Evolutionary conservation across 2,113 vertebrate genomes (phyloP).

Genomic region (Ginglymostoma cirratum): DNA sequence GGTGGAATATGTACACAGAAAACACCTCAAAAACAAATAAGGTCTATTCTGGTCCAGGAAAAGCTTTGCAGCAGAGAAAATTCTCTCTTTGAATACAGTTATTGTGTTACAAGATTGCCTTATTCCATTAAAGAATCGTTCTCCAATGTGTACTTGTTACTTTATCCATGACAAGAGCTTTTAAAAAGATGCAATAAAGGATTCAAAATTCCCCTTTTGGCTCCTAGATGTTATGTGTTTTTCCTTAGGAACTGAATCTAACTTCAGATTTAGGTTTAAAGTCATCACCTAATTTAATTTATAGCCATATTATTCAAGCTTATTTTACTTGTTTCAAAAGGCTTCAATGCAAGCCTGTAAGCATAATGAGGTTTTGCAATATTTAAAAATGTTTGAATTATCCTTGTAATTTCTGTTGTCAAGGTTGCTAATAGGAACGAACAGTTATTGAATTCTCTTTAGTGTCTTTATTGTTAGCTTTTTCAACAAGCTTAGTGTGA

Average conservation of each 20-base stretch:
- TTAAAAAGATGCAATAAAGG: neutral
- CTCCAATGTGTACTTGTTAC: conserved; percentile 4
- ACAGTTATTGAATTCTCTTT: neutral
- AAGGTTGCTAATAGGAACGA: neutral
- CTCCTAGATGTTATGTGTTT: neutral
- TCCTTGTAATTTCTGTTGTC: neutral
- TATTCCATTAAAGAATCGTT: neutral
- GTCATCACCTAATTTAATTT: neutral
- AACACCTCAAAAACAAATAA: conserved; percentile 56
- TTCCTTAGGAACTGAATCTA: neutral
- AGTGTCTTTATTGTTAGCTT: neutral
- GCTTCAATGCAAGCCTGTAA: neutral
- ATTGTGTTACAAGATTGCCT: conserved; percentile 5
- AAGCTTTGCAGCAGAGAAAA: neutral
- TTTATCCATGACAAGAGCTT: neutral
- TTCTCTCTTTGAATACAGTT: neutral
- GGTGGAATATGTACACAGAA: conserved; percentile 50
- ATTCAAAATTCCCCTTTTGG: neutral
- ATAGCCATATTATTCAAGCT: neutral
- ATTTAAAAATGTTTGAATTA: neutral
- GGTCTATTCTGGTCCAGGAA: conserved; percentile 38
- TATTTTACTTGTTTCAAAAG: neutral
- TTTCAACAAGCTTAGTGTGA: neutral
- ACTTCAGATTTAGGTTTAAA: neutral
- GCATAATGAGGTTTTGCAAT: neutral